phyloP scores from a whole-genome alignment of 2,797 vertebrate genomes.

The Smutsia gigantea region DNA sequence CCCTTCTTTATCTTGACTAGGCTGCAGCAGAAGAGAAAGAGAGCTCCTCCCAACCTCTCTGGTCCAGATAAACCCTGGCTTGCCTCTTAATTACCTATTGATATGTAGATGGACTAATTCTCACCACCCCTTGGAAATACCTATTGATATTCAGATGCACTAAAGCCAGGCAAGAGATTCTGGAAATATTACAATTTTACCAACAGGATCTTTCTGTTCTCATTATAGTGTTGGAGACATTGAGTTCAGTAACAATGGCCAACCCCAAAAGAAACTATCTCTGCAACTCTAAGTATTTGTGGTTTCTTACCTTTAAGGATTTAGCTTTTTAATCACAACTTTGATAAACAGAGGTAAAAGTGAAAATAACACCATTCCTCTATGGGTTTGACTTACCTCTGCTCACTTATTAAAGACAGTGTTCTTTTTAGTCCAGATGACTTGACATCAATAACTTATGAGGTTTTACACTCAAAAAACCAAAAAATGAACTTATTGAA shows the following conservation, averaged over 20 bases:
- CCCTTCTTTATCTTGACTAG: too few relatives aligned
- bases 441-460: not conserved
- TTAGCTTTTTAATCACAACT: not conserved
- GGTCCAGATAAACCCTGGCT: too few relatives aligned
- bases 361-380: not conserved
- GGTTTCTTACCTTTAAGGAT: not conserved
- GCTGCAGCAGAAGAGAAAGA: too few relatives aligned
- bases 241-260: not conserved
- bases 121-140: too few relatives aligned
- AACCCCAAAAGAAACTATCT: not conserved
- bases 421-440: not conserved
- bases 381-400: not conserved
- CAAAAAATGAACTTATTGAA: not conserved
- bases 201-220: not conserved
- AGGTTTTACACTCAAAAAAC: not conserved
- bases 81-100: too few relatives aligned
- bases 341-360: not conserved
- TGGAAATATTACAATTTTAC: too few relatives aligned
- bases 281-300: not conserved
- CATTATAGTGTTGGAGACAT: not conserved
- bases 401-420: not conserved
- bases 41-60: too few relatives aligned
- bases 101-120: too few relatives aligned
- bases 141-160: too few relatives aligned
- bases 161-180: too few relatives aligned